Evolutionary conservation across 2,888 invertebrate genomes (phyloP), one percentile per base, ranked within the genome.

Genomic region (Agrochola lota): DNA sequence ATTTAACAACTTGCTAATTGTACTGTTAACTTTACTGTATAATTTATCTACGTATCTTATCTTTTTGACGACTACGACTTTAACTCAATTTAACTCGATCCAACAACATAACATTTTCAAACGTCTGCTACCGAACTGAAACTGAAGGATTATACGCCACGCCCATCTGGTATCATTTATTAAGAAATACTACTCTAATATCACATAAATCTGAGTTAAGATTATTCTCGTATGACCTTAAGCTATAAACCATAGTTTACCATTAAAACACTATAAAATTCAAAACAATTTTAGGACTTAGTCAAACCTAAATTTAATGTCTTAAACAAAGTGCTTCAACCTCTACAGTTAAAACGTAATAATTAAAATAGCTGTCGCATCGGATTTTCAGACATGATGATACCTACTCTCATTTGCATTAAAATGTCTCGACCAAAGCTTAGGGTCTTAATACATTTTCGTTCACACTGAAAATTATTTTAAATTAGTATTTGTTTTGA

Each of bases 381-480:
- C 7, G 40, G 49, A 67, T 77, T 70, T 57, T 1, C 30, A 73
- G 72, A 62, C 52, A 35, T 46, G 23, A 55, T 40, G 2, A 49
- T 49, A 76, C 52, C 79, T 71, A 74, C 59, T 11, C 55, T 78
- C 49, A 68, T 78, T 82, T 81, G 52, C 70, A 78, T 78, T 67
- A 59, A 62, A 71, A 67, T 43, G 81, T 81, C 78, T 81, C 81
- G 81, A 78, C 81, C 3, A 7, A 35, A 71, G 49, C 78, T 78
- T 63, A 68, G 62, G 23, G 11, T 55, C 69, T 46, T 46, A 35
- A 72, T 40, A 46, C 15, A 63, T 70, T 81, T 68, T 30, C 2
- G 8, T 49, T 43, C n/a, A 35, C 17, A 43, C 17, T 5, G 26
- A 52, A 67, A 17, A 46, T 57, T n/a, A 17, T 1, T 57, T 26